Evolutionary conservation across 2,888 invertebrate species (phyloP).

Genomic region (Heliconius charithonia): DNA sequence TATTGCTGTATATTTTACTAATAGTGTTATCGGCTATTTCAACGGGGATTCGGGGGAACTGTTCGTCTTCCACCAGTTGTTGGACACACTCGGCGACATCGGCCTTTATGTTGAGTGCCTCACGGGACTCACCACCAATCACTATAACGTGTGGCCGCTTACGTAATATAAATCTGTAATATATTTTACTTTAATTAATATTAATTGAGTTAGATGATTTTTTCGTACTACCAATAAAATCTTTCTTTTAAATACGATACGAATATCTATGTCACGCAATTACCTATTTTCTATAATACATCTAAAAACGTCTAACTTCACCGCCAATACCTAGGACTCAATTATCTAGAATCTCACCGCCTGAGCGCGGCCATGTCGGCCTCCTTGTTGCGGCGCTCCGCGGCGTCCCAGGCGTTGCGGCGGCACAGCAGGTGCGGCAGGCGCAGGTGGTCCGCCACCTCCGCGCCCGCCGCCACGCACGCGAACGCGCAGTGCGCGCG

Average conservation of each 20-base stretch:
- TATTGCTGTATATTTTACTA: constrained; percentile 95
- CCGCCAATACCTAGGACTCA: too few species aligned
- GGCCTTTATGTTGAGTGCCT: constrained; percentile 91
- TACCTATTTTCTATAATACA: too few species aligned
- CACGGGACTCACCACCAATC: constrained; percentile 95
- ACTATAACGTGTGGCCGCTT: constrained; percentile 98
- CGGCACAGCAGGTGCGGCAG: constrained; percentile 93
- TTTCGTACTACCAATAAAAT: too few species aligned
- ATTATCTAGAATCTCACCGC: constrained; percentile 53
- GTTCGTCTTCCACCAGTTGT: constrained; percentile 91
- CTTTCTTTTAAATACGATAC: too few species aligned
- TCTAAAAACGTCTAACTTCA: too few species aligned
- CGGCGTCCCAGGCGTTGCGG: constrained; percentile 85
- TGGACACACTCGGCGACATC: constrained; percentile 90
- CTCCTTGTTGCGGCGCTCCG: constrained; percentile 73
- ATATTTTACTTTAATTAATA: background rate
- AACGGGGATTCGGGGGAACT: constrained; percentile 93
- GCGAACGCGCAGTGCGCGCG: constrained; percentile 93
- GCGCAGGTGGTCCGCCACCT: constrained; percentile 95
- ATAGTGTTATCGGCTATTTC: constrained; percentile 97
- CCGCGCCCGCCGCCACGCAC: constrained; percentile 93
- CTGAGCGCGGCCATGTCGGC: constrained; percentile 74
- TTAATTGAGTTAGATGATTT: too few species aligned
- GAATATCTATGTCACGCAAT: too few species aligned
- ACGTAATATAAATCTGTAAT: constrained; percentile 89